Evolutionary conservation across 2,113 vertebrate species (phyloP).

Genomic region (Meles meles): DNA sequence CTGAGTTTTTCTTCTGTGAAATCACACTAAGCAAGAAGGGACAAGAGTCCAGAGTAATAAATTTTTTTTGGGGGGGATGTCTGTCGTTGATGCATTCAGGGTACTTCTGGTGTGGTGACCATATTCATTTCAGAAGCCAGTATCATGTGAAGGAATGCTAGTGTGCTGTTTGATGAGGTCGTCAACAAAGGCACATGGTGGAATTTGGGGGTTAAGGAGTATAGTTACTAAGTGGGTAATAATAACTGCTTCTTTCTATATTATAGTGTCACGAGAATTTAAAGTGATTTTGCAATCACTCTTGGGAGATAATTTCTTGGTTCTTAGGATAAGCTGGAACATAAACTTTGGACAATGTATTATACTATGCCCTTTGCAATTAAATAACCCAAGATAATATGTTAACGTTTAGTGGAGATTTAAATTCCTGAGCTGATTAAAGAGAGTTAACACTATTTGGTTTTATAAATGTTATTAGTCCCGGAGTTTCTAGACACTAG

Average conservation of each 20-base stretch:
- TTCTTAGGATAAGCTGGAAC: conserved; percentile 64
- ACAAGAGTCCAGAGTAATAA: background rate
- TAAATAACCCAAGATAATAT: conserved; percentile 71
- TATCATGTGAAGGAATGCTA: background rate
- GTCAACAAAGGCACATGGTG: background rate
- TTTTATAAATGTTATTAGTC: background rate
- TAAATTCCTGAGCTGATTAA: conserved; percentile 75
- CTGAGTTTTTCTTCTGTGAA: conserved; percentile 19
- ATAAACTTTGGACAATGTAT: conserved; percentile 74
- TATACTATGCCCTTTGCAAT: conserved; percentile 79
- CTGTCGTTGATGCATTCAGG: background rate
- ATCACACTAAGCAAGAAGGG: background rate
- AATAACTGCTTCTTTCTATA: background rate
- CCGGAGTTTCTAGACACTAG: background rate
- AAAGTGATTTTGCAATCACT: background rate
- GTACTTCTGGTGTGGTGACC: background rate
- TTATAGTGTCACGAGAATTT: background rate
- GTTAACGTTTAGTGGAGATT: conserved; percentile 74
- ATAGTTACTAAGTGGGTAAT: background rate
- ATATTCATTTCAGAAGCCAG: background rate
- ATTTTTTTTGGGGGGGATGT: background rate
- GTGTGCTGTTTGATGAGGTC: background rate
- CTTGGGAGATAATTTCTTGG: conserved; percentile 11
- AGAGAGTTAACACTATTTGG: conserved; percentile 2
- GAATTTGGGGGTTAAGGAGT: background rate